These are phyloP conservation scores for Conomelus anceps DNA, from an alignment of 2,888 invertebrate genomes.

Conservation along the genomic window DNA sequence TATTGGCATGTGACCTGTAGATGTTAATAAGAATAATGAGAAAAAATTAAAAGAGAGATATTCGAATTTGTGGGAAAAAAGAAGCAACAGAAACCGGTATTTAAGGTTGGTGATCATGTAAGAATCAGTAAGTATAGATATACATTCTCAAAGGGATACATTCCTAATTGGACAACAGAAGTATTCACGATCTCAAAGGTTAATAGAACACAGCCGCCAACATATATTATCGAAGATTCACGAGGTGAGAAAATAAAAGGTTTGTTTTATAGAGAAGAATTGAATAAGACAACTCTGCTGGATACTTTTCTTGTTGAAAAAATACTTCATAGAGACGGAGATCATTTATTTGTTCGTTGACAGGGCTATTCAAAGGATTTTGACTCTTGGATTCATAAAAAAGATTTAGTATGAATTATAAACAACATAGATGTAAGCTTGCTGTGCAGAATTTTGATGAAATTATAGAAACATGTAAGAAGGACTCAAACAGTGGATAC, in stretches of 20 bases:
- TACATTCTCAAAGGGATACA: neutral
- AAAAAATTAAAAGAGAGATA: neutral
- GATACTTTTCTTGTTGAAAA: slow-evolving; percentile 21
- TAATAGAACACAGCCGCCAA: neutral
- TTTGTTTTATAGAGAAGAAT: neutral
- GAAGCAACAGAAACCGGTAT: neutral
- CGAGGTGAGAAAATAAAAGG: neutral
- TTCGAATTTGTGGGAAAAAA: neutral
- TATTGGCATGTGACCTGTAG: neutral
- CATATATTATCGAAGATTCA: neutral
- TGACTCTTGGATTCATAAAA: slow-evolving; percentile 19
- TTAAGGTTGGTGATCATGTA: neutral
- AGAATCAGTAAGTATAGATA: neutral
- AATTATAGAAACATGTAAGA: neutral
- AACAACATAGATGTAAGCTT: neutral
- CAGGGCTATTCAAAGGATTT: slow-evolving; percentile 13
- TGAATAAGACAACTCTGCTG: neutral
- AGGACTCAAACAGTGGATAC: neutral
- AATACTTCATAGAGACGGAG: slow-evolving; percentile 9
- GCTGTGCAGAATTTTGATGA: neutral
- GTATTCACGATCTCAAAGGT: neutral
- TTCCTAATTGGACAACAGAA: neutral
- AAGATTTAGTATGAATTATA: slow-evolving; percentile 2
- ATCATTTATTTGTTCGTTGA: slow-evolving; percentile 17
- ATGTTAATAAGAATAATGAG: neutral